A percentile compares a stretch with the other conserved stretches of the same genome.
Conservation (phyloP, 2,113 vertebrate species). For the Climacteris rufus region DNA sequence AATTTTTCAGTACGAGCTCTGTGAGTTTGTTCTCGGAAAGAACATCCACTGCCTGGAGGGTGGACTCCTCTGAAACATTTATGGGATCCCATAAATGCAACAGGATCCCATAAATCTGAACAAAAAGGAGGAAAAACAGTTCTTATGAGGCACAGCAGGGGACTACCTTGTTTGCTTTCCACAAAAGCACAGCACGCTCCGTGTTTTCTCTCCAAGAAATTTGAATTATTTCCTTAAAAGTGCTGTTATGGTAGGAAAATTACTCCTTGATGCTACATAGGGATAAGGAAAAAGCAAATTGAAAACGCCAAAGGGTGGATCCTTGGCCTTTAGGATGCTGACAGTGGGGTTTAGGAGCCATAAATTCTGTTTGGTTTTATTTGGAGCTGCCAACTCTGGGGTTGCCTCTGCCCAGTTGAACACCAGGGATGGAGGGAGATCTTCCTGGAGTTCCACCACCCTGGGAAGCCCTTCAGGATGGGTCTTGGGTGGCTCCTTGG, state of each 20-base stretch:
- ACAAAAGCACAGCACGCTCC: fast-evolving
- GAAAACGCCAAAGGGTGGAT: neutral
- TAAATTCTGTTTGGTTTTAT: neutral
- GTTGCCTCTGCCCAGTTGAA: neutral
- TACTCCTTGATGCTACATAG: neutral
- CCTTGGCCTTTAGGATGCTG: neutral
- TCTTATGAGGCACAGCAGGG: neutral
- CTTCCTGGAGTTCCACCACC: neutral
- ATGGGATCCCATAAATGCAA: neutral
- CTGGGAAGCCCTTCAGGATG: neutral
- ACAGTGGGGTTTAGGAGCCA: neutral
- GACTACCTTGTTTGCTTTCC: neutral
- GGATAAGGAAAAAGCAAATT: neutral
- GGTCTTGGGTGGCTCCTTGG: neutral
- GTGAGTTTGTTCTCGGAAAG: neutral
- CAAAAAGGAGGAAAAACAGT: neutral
- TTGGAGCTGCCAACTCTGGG: neutral
- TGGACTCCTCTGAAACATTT: neutral
- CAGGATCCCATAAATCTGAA: neutral
- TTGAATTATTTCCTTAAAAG: neutral
- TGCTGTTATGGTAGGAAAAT: neutral
- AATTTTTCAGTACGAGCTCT: neutral
- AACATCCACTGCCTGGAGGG: neutral
- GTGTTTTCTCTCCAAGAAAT: neutral
- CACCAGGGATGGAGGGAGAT: neutral